Base-by-base conservation (phyloP, 2,797 vertebrate species). In the Pseudochirops cupreus region DNA sequence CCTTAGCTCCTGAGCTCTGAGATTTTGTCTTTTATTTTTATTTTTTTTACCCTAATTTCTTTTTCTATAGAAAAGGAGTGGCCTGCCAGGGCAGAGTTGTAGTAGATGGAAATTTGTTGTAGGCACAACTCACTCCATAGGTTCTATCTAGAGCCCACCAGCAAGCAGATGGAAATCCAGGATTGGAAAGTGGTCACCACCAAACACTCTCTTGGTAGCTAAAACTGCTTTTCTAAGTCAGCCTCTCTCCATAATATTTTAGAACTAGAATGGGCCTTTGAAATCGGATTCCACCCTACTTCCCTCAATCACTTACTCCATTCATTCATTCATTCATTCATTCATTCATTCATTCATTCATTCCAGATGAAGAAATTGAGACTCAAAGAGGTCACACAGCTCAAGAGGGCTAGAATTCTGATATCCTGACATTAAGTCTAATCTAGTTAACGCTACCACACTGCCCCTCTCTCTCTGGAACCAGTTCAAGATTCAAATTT, bases 91-190 rank as follows among this genome's bases (percentile, higher is more conserved):
- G n/a, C 54, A 9, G 1, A 94, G n/a, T 56, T 74, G 54, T 39
- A 6, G 56, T 94, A 90, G 56, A 5, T 97, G 96, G 97, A 98
- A 98, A 97, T 97, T 94, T 97, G 96, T 96, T 82, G 31, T 91
- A 57, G 94, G 91, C 46, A 87, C 74, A 46, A 87, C 24, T 56
- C 4, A 39, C 62, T n/a, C 67, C n/a, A 39, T 39, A 39, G 18
- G n/a, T 6, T 39, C 67, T 74, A 39, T 39, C 16, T 74, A 74
- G n/a, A 26, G 0, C 52, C 53, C 59, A 87, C n/a, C 58, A 57
- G 58, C 53, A 54, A 91, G 94, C 92, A 33, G 9, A 29, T 2
- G 58, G 28, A 31, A 39, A 57, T 53, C 6, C 21, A 93, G 46
- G 55, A 67, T 91, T n/a, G 54, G 55, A 2, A 50, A 92, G 21